Percentiles rank a stretch among this genome's conserved stretches.
Conservation (phyloP, 2,888 invertebrate species). For the Leptinotarsa rubiginosa region DNA sequence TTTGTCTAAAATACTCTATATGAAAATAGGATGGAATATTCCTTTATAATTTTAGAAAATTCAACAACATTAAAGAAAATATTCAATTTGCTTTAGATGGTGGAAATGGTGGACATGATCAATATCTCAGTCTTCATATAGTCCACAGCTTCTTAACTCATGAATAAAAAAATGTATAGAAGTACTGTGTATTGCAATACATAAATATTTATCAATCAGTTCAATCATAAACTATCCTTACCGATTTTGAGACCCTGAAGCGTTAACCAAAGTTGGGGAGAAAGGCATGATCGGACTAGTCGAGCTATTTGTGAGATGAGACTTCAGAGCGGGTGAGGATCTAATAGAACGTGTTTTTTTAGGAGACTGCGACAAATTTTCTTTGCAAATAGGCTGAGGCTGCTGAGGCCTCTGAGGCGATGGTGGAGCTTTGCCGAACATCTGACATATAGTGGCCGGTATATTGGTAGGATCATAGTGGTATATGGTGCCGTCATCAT, state of each 20-base stretch:
- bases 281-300: constrained; percentile 65
- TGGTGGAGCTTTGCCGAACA: constrained; percentile 47
- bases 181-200: background rate
- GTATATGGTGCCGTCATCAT: constrained; percentile 81
- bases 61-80: too few relatives aligned
- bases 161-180: constrained; percentile 8
- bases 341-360: constrained; percentile 49
- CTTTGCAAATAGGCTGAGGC: constrained; percentile 34
- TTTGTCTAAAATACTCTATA: too few relatives aligned
- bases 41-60: too few relatives aligned
- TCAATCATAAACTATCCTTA: constrained; percentile 3
- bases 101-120: too few relatives aligned
- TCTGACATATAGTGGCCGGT: constrained; percentile 64
- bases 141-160: too few relatives aligned
- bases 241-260: constrained; percentile 33
- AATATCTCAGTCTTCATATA: too few relatives aligned
- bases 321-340: constrained; percentile 55
- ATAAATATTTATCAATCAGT: too few relatives aligned
- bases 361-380: constrained; percentile 48
- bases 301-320: constrained; percentile 58
- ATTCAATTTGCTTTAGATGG: too few relatives aligned
- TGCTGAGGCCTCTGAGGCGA: constrained; percentile 49
- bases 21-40: too few relatives aligned
- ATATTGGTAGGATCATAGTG: constrained; percentile 81
- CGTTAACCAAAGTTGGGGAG: constrained; percentile 56